A percentile compares a stretch with the other conserved stretches of the same genome.
phyloP scores from a whole-genome alignment of 2,113 vertebrate genomes.

The Pristiophorus japonicus region DNA sequence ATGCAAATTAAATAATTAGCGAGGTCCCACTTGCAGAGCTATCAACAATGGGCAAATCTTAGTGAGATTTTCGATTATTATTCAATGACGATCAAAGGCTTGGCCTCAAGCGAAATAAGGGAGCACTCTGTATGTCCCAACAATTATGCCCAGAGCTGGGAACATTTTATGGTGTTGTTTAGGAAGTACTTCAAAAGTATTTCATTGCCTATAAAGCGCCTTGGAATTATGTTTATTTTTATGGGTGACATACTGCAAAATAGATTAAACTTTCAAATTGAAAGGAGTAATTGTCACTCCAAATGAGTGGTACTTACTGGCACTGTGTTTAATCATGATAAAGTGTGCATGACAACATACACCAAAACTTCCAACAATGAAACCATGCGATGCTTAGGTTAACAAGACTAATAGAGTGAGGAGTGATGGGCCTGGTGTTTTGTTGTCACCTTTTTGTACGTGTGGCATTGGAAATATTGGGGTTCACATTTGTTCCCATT shows the following conservation, averaged over 20 bases:
- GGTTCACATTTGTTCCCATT: not conserved
- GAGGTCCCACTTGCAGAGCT: too few species aligned
- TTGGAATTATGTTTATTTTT: not conserved
- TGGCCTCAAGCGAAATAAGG: too few species aligned
- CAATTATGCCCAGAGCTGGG: not conserved
- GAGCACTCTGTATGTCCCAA: not conserved
- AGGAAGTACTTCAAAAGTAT: not conserved
- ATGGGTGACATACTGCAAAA: not conserved
- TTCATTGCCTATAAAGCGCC: too few species aligned
- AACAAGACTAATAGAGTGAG: too few species aligned
- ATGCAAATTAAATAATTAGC: not conserved
- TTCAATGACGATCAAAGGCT: too few species aligned
- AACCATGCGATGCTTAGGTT: too few species aligned
- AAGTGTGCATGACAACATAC: too few species aligned
- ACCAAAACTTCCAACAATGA: too few species aligned
- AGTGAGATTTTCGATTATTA: too few species aligned
- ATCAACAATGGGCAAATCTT: too few species aligned
- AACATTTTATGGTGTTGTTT: not conserved
- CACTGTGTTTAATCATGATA: too few species aligned
- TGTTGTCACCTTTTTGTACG: not conserved
- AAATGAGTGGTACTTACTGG: not conserved
- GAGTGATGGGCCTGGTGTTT: too few species aligned
- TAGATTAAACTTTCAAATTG: not conserved
- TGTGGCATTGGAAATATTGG: not conserved
- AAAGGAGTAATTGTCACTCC: not conserved